Evolutionary conservation across 2,888 invertebrate species (phyloP).

Genomic region (Nemapogon koenigi): DNA sequence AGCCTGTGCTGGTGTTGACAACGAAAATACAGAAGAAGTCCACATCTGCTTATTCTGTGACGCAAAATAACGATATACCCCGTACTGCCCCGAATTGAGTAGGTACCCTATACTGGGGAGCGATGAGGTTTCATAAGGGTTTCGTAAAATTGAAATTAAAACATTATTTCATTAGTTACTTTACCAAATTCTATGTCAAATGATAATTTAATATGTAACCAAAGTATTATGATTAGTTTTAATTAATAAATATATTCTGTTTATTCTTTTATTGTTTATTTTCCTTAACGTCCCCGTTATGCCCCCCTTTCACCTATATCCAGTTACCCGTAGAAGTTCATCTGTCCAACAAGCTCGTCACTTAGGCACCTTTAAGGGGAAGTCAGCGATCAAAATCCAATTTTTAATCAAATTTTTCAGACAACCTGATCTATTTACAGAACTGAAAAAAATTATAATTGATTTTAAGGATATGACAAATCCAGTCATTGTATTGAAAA

Average conservation of each 20-base stretch:
- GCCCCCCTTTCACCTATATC: not conserved
- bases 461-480: too few species aligned
- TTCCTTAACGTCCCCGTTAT: slow-evolving; percentile 5
- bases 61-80: slow-evolving; percentile 11
- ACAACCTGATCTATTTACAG: too few species aligned
- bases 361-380: too few species aligned
- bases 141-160: not conserved
- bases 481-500: too few species aligned
- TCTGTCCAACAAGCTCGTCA: too few species aligned
- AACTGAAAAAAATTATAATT: too few species aligned
- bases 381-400: too few species aligned
- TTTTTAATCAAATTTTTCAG: too few species aligned
- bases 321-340: too few species aligned
- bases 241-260: slow-evolving; percentile 6
- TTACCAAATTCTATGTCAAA: not conserved
- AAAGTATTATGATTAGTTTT: slow-evolving; percentile 6
- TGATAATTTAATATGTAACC: slow-evolving; percentile 8
- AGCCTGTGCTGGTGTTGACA: slow-evolving; percentile 20
- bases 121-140: not conserved
- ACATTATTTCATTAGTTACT: not conserved
- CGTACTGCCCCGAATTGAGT: slow-evolving; percentile 12
- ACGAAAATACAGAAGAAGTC: slow-evolving; percentile 19
- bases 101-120: too few species aligned
- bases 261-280: slow-evolving; percentile 9
- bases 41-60: slow-evolving; percentile 18